Conservation (phyloP, 2,113 vertebrate genomes). For the Pseudopodoces humilis region DNA sequence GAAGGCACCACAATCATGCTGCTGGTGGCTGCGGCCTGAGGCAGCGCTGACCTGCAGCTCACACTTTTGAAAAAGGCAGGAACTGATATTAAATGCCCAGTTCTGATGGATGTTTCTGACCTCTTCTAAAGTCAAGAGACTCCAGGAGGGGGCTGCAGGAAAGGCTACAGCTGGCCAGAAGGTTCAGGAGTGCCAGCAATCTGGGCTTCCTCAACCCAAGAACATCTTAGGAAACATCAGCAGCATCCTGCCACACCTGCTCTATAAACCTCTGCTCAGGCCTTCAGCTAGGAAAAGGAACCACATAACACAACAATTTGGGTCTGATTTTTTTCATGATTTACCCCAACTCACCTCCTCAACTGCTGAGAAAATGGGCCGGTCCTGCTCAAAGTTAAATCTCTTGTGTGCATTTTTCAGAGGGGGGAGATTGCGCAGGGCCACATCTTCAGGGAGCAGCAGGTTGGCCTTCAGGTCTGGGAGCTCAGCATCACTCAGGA, state of each 20-base stretch:
- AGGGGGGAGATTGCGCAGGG: conserved; percentile 88
- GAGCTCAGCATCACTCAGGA: conserved; percentile 83
- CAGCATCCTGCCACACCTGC: neutral
- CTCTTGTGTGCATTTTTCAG: conserved; percentile 84
- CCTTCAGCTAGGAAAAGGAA: neutral
- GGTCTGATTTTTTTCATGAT: neutral
- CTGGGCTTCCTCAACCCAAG: neutral
- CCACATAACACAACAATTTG: neutral
- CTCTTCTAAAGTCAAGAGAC: neutral
- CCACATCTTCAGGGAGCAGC: conserved; percentile 90
- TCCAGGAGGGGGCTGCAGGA: neutral
- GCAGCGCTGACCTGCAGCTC: neutral
- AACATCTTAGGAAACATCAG: neutral
- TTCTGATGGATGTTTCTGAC: neutral
- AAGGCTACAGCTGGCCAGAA: neutral
- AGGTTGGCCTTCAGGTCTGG: conserved; percentile 80
- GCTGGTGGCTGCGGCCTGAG: fast-evolving
- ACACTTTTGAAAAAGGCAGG: neutral
- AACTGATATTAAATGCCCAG: neutral
- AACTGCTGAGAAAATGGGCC: conserved; percentile 78
- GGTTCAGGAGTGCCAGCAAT: too few relatives aligned
- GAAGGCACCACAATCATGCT: fast-evolving
- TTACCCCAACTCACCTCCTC: conserved; percentile 83
- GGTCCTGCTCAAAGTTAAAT: conserved; percentile 81
- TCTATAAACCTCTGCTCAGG: neutral